phyloP scores from a whole-genome alignment of 2,113 vertebrate species.

The Saimiri boliviensis region DNA sequence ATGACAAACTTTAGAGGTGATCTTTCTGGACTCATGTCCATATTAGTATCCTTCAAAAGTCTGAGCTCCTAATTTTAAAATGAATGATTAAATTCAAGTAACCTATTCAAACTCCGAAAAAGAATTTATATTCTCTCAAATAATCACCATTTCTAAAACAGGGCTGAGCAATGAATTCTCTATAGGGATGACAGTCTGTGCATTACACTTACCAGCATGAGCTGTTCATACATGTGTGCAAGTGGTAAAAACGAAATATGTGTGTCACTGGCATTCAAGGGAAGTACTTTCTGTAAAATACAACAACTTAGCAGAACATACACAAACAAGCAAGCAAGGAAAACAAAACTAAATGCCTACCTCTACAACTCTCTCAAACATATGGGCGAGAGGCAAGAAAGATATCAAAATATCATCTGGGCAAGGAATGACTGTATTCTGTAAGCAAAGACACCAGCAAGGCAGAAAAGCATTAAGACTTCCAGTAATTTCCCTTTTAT shows the following conservation, averaged over 20 bases:
- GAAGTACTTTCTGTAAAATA: constrained; percentile 79
- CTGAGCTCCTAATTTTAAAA: constrained; percentile 11
- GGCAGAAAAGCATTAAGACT: constrained; percentile 47
- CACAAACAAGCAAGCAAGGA: not conserved
- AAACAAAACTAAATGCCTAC: constrained; percentile 80
- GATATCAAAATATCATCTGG: constrained; percentile 92
- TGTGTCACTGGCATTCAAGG: constrained; percentile 76
- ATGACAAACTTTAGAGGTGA: not conserved
- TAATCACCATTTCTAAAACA: not conserved
- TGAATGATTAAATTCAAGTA: not conserved
- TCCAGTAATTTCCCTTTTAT: not conserved
- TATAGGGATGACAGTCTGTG: fast-evolving
- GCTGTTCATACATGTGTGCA: constrained; percentile 87
- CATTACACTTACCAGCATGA: constrained; percentile 83
- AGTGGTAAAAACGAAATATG: constrained; percentile 87
- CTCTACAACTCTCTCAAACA: constrained; percentile 98
- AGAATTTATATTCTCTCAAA: not conserved
- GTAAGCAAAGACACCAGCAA: constrained; percentile 75
- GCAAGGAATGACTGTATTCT: constrained; percentile 82
- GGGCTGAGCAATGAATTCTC: not conserved
- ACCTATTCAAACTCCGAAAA: not conserved
- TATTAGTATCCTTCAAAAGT: not conserved
- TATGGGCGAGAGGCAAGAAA: constrained; percentile 97
- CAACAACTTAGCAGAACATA: constrained; percentile 63
- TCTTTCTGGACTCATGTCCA: not conserved